A percentile compares a stretch with the other conserved stretches of the same genome.
These are phyloP conservation scores for Silurus glanis DNA, from an alignment of 2,113 vertebrate genomes.

Conservation along the genomic window DNA sequence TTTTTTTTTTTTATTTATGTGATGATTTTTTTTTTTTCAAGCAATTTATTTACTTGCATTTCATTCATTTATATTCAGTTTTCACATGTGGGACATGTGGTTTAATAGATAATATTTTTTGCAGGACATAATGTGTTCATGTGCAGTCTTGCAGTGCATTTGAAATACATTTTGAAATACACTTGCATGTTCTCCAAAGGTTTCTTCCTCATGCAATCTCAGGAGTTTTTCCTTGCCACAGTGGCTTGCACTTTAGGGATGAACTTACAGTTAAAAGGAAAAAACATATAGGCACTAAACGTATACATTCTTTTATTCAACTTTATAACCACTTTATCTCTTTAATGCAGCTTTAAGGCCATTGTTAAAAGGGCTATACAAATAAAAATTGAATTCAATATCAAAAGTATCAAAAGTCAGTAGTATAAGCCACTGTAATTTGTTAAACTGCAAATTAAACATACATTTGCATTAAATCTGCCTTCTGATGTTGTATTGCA, in stretches of 20 bases:
- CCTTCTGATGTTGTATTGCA: background rate
- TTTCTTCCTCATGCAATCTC: background rate
- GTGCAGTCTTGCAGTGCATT: background rate
- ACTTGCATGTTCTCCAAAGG: too few species aligned
- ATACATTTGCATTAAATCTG: background rate
- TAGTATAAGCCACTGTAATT: too few species aligned
- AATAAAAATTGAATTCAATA: too few species aligned
- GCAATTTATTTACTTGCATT: background rate
- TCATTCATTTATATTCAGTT: background rate
- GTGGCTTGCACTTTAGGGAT: too few species aligned
- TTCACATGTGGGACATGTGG: background rate
- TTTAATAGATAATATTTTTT: background rate
- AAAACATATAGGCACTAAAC: too few species aligned
- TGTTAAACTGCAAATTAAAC: too few species aligned
- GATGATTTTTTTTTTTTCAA: background rate
- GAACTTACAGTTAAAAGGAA: too few species aligned
- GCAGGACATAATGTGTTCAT: background rate
- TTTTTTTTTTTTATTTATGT: background rate
- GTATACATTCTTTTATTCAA: too few species aligned
- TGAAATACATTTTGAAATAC: background rate
- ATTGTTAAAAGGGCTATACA: too few species aligned
- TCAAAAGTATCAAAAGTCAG: too few species aligned
- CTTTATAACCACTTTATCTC: too few species aligned
- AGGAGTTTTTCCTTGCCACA: background rate
- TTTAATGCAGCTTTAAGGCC: too few species aligned